A percentile compares a stretch with the other conserved stretches of the same genome.
phyloP scores from a whole-genome alignment of 2,888 invertebrate species.

The Limenitis camilla region DNA sequence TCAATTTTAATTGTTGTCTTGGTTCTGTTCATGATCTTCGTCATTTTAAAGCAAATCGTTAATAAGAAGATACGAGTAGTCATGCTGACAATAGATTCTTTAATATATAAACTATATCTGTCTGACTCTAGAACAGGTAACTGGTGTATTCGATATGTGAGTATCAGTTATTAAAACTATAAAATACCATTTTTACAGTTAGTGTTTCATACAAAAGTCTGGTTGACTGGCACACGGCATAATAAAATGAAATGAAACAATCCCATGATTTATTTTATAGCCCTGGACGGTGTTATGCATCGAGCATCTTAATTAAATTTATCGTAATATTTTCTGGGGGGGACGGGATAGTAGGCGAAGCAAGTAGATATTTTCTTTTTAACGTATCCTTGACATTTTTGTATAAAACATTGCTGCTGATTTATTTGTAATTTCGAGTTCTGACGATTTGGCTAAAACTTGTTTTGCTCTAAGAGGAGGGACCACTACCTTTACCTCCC shows the following conservation, averaged over 20 bases:
- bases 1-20: too few species aligned
- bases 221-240: constrained; percentile 53
- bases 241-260: constrained; percentile 70
- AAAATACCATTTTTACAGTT: constrained; percentile 53
- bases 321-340: background rate
- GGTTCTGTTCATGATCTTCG: too few species aligned
- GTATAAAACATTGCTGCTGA: too few species aligned
- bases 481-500: too few species aligned
- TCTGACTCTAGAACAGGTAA: constrained; percentile 1
- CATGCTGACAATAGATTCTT: background rate
- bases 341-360: too few species aligned
- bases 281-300: constrained; percentile 48
- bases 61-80: too few species aligned
- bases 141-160: background rate
- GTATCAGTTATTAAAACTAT: constrained; percentile 20
- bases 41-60: too few species aligned
- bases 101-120: background rate
- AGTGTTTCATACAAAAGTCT: constrained; percentile 47
- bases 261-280: constrained; percentile 65
- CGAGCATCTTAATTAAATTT: constrained; percentile 2
- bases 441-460: too few species aligned
- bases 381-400: too few species aligned
- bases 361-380: too few species aligned
- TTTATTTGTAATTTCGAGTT: too few species aligned
- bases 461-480: too few species aligned